phyloP scores from a whole-genome alignment of 2,113 vertebrate genomes.

The Sphyrna mokarran region DNA sequence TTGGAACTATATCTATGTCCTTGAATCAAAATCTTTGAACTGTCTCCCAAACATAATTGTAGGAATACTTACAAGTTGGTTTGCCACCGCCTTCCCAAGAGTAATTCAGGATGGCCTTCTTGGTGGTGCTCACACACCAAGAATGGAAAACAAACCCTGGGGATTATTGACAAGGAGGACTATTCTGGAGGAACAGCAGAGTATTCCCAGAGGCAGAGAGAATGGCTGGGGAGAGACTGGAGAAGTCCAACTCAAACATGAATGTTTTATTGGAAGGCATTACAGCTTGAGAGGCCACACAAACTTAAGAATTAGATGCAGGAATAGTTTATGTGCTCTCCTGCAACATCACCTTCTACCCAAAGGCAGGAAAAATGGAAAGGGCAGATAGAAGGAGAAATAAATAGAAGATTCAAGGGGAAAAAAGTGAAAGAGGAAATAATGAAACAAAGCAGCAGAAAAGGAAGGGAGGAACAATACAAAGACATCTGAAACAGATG shows the following conservation, averaged over 20 bases:
- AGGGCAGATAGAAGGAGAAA: neutral
- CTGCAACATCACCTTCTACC: neutral
- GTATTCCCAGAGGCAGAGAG: neutral
- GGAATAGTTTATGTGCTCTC: neutral
- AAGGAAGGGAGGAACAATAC: neutral
- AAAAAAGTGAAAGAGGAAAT: no score
- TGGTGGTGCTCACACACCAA: no score
- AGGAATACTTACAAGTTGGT: no score
- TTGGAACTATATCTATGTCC: no score
- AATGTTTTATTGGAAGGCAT: no score
- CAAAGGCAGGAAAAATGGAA: neutral
- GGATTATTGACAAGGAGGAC: neutral
- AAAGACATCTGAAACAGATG: neutral
- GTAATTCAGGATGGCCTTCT: no score
- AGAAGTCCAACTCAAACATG: no score
- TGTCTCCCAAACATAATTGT: no score
- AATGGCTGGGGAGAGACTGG: no score
- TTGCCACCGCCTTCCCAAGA: no score
- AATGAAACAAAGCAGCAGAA: neutral
- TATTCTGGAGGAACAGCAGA: neutral
- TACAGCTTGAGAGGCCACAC: neutral
- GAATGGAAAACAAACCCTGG: neutral
- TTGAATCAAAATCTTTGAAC: no score
- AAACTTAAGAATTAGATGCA: neutral
- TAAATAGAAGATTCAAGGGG: neutral